Conservation (phyloP, 1,140 invertebrate species). For the Nephila pilipes region DNA sequence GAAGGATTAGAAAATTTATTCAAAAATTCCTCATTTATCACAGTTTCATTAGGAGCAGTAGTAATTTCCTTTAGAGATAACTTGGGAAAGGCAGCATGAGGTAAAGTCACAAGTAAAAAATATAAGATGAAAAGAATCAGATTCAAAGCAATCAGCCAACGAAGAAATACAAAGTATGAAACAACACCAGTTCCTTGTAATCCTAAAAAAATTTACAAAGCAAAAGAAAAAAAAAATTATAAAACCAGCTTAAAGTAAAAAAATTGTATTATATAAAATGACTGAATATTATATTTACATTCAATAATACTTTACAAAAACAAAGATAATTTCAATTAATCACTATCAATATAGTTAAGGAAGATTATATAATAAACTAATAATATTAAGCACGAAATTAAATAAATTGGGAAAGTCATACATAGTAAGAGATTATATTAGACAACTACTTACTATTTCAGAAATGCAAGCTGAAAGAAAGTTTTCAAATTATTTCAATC, state of each 20-base stretch:
- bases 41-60: constrained; percentile 32
- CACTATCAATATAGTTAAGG: too few relatives aligned
- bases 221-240: not conserved
- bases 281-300: not conserved
- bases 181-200: constrained; percentile 86
- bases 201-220: constrained; percentile 56
- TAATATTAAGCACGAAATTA: not conserved
- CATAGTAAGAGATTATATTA: not conserved
- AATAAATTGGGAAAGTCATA: not conserved
- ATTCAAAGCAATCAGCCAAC: constrained; percentile 90
- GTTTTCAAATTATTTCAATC: not conserved
- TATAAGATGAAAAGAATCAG: constrained; percentile 86
- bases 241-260: not conserved
- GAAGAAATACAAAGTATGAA: constrained; percentile 90
- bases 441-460: not conserved
- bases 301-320: not conserved
- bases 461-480: not conserved
- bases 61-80: constrained; percentile 19
- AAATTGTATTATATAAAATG: not conserved
- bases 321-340: not conserved
- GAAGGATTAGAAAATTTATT: not conserved
- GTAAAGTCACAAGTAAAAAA: constrained; percentile 86
- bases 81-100: constrained; percentile 82
- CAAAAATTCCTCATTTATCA: constrained; percentile 43
- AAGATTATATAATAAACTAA: not conserved